Conservation (phyloP, 2,888 invertebrate species). For the Tenthredo scrophulariae region DNA sequence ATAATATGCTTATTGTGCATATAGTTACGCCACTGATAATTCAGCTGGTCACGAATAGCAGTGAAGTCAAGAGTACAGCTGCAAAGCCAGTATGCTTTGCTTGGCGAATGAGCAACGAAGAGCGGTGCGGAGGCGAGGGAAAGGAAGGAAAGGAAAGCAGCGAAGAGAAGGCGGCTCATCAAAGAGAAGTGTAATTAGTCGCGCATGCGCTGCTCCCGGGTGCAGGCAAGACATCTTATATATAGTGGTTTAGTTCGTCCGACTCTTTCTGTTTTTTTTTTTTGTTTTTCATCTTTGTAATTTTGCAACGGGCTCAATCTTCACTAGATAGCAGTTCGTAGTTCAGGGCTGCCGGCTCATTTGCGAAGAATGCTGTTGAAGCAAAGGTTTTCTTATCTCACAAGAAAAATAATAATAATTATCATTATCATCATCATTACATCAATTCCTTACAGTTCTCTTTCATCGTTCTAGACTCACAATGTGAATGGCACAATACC, state of each 20-base stretch:
- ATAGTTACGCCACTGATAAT: conserved; percentile 6
- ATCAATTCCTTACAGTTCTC: not conserved
- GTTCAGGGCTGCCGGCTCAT: not conserved
- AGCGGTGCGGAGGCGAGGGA: conserved; percentile 27
- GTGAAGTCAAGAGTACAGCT: conserved; percentile 57
- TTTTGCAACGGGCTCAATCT: conserved; percentile 32
- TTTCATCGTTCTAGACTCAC: not conserved
- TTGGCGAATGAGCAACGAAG: conserved; percentile 55
- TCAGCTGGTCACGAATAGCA: conserved; percentile 6
- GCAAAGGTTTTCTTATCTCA: not conserved
- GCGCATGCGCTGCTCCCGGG: conserved; percentile 69
- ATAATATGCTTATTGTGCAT: not conserved
- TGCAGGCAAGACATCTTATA: conserved; percentile 56
- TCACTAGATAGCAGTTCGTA: conserved; percentile 12
- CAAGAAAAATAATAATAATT: not conserved
- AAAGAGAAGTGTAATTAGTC: conserved; percentile 73
- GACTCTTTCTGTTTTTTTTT: not conserved
- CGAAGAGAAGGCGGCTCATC: conserved; percentile 64
- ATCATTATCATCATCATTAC: not conserved
- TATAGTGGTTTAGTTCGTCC: conserved; percentile 50
- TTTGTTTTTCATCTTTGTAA: not conserved
- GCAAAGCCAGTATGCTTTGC: conserved; percentile 55
- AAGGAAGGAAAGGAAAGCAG: conserved; percentile 42
- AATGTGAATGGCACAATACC: not conserved
- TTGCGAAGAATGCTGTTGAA: not conserved